Conservation (phyloP, 2,888 invertebrate genomes). For the Epistrophe grossulariae region DNA sequence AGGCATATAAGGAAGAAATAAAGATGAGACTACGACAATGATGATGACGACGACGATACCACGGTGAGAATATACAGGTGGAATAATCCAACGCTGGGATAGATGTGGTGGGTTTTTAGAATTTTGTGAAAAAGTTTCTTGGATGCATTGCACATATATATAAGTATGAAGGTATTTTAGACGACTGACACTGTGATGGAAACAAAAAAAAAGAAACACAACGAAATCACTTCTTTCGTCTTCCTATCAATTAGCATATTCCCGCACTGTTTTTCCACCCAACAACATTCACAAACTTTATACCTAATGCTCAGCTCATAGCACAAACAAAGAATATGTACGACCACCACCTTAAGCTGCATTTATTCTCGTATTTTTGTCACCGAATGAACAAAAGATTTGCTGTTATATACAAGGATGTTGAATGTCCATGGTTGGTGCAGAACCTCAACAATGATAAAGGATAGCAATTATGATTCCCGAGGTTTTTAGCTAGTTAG, state of each 20-base stretch:
- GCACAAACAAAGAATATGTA: not conserved
- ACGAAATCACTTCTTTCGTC: constrained; percentile 18
- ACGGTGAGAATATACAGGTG: constrained; percentile 31
- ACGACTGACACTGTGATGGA: constrained; percentile 12
- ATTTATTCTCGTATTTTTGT: constrained; percentile 21
- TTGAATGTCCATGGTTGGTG: not conserved
- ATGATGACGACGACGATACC: not conserved
- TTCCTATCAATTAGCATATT: constrained; percentile 61
- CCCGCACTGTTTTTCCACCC: not conserved
- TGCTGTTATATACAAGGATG: not conserved
- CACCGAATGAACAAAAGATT: constrained; percentile 32
- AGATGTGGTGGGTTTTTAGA: constrained; percentile 12
- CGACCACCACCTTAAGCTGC: not conserved
- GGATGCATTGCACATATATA: constrained; percentile 40
- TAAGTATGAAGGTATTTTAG: too few species aligned
- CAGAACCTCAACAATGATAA: not conserved
- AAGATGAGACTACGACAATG: not conserved
- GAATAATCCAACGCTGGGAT: constrained; percentile 29
- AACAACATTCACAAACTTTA: constrained; percentile 6
- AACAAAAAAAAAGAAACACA: constrained; percentile 32
- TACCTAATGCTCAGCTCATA: not conserved
- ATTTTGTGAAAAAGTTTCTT: constrained; percentile 3
- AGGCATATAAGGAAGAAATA: constrained; percentile 24
- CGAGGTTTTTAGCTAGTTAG: not conserved
- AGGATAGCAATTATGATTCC: not conserved